These are phyloP conservation scores for Eurois occulta DNA, from an alignment of 2,888 invertebrate species.

Conservation along the genomic window DNA sequence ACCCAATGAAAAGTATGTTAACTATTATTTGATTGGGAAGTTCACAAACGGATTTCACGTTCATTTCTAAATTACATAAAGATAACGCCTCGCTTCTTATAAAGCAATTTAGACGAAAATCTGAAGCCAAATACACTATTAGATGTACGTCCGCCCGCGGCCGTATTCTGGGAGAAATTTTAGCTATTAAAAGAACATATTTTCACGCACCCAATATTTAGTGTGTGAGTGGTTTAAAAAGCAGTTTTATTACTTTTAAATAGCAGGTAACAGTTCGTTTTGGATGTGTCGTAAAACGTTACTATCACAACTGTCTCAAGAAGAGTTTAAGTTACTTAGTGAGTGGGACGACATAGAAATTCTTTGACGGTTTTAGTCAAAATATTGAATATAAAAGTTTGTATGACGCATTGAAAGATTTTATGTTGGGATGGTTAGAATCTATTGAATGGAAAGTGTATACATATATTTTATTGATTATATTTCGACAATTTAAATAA, in stretches of 20 bases:
- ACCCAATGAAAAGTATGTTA: constrained; percentile 72
- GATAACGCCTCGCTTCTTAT: constrained; percentile 75
- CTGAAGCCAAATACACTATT: constrained; percentile 67
- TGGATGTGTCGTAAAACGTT: constrained; percentile 79
- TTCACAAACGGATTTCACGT: constrained; percentile 66
- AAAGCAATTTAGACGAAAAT: constrained; percentile 78
- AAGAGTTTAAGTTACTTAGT: constrained; percentile 67
- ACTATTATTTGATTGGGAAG: constrained; percentile 71
- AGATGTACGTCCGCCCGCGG: constrained; percentile 44
- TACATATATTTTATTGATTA: constrained; percentile 35
- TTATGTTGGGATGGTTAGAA: constrained; percentile 44
- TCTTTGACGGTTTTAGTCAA: constrained; percentile 65
- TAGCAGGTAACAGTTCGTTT: constrained; percentile 83
- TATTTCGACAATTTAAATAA: not conserved
- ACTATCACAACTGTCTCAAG: constrained; percentile 72
- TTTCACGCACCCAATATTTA: constrained; percentile 84
- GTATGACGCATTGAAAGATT: constrained; percentile 64
- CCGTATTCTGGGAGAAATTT: constrained; percentile 73
- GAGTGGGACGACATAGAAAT: constrained; percentile 66
- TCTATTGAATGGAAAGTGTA: constrained; percentile 13
- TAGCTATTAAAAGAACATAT: constrained; percentile 85
- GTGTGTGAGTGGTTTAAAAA: constrained; percentile 81
- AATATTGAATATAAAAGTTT: constrained; percentile 65
- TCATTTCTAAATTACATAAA: constrained; percentile 75
- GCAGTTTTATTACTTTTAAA: constrained; percentile 87